A percentile compares a stretch with the other conserved stretches of the same genome.
These are phyloP conservation scores for Oryzias dopingdopingensis DNA, from an alignment of 2,797 vertebrate species.

Conservation along the genomic window DNA sequence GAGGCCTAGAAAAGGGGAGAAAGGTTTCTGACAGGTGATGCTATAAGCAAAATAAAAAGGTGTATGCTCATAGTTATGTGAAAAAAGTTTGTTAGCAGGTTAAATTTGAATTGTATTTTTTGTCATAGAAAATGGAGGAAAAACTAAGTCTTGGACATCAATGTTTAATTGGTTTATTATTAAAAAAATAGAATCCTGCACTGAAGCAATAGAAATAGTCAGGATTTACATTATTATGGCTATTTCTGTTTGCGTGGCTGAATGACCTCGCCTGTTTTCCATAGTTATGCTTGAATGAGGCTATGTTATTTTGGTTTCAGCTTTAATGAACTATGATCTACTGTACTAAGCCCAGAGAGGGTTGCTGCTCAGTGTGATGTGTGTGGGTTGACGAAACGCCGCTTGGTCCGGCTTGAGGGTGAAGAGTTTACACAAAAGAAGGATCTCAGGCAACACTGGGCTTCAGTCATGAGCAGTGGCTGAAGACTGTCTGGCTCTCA, in stretches of 20 bases:
- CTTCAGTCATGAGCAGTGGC: conserved; percentile 25
- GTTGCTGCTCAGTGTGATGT: conserved; percentile 20
- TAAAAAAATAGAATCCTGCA: too few species aligned
- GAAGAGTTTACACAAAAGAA: conserved; percentile 11
- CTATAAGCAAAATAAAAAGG: too few species aligned
- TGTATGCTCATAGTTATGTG: too few species aligned
- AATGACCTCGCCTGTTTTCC: neutral
- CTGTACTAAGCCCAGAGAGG: conserved; percentile 13
- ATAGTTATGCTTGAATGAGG: neutral
- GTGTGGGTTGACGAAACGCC: conserved; percentile 12
- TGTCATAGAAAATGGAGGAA: too few species aligned
- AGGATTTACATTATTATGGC: too few species aligned
- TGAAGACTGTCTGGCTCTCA: neutral
- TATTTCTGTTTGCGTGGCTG: neutral
- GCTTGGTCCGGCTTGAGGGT: conserved; percentile 10
- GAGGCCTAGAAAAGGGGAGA: too few species aligned
- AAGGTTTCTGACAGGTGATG: too few species aligned
- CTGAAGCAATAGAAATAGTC: too few species aligned
- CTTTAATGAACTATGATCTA: conserved; percentile 21
- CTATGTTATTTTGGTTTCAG: conserved; percentile 29
- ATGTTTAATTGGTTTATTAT: too few species aligned
- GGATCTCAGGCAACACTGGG: conserved; percentile 6
- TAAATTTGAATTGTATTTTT: too few species aligned
- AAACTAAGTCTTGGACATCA: too few species aligned
- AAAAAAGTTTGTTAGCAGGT: too few species aligned